Evolutionary conservation across 2,888 invertebrate genomes (phyloP).

Genomic region (Heteromurus nitidus): DNA sequence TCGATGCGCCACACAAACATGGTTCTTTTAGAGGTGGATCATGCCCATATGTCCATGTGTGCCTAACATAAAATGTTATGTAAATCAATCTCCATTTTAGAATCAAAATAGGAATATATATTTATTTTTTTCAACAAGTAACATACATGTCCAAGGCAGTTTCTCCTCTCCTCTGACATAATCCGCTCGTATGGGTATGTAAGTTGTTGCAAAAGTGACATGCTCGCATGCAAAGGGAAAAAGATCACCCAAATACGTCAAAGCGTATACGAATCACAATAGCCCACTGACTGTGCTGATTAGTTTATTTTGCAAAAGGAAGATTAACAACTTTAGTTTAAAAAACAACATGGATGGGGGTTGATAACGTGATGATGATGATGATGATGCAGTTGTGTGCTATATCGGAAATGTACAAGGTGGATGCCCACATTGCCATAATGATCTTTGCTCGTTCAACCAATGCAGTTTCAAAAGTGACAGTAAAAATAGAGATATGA

Average conservation of each 20-base stretch:
- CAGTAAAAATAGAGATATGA: slow-evolving; percentile 6
- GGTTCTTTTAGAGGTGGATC: too few relatives aligned
- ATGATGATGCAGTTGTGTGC: neutral
- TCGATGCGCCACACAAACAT: too few relatives aligned
- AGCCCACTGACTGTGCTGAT: slow-evolving; percentile 44
- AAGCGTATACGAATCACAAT: slow-evolving; percentile 30
- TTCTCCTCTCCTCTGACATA: too few relatives aligned
- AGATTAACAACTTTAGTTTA: neutral
- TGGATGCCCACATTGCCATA: too few relatives aligned
- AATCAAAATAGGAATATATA: neutral
- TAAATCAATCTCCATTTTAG: neutral
- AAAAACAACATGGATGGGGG: too few relatives aligned
- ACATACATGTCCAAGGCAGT: slow-evolving; percentile 35
- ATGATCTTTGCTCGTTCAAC: too few relatives aligned
- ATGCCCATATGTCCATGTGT: neutral
- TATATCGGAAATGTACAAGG: too few relatives aligned
- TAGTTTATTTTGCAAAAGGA: slow-evolving; percentile 29
- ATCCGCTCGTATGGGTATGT: too few relatives aligned
- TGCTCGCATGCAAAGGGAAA: neutral
- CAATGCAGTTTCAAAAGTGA: too few relatives aligned
- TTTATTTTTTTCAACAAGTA: neutral
- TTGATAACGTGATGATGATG: neutral
- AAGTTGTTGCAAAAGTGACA: slow-evolving; percentile 38
- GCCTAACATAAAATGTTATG: neutral
- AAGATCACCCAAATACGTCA: slow-evolving; percentile 56